Base-by-base conservation (phyloP, 2,888 invertebrate species). In the Catocala fraxini region DNA sequence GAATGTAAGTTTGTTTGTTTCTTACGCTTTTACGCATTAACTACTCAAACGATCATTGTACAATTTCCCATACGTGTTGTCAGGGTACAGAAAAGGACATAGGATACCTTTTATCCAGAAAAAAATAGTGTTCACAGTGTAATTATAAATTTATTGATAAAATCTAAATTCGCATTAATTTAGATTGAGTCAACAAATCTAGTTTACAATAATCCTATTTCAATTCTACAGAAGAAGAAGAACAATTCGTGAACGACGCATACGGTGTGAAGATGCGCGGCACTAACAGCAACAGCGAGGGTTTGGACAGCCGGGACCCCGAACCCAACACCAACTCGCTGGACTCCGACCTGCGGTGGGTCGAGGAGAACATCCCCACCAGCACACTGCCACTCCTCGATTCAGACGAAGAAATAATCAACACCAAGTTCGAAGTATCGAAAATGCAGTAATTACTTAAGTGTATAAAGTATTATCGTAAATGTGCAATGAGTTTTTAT, bases 311-410 rank as follows among this genome's bases (percentile, higher is more conserved):
- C 1, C 77, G 85, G 43, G 58, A 84, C 54, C 53, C 75, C 34
- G 81, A 84, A n/a, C 77, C 74, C 13, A 75, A 65, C 61, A 66
- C 73, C 39, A 87, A 87, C 68, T 87, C 95, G 88, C 48, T 91
- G 3, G 90, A 92, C 86, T 77, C 94, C 59, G 90, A 95, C 85
- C 81, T 95, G 4, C 90, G 98, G 83, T 99, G 99, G 99, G 97
- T 99, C 6, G 99, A 99, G 85, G 98, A 98, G 77, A 98, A 99
- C 88, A 98, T 99, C 74, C 98, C 98, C 0, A 95, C 97, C 35
- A 95, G 97, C 65, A 95, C 97, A 85, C 96, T 79, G 89, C 97
- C 81, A 75, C 96, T 87, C 92, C 96, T 77, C 88, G 97, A 83
- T 89, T 98, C 84, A 93, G 98, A 95, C 82, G 98, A 98, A 91